Evolutionary conservation across 2,888 invertebrate genomes (phyloP), one percentile per base, ranked within the genome.

Genomic region (Cataglyphis altisquamis): DNA sequence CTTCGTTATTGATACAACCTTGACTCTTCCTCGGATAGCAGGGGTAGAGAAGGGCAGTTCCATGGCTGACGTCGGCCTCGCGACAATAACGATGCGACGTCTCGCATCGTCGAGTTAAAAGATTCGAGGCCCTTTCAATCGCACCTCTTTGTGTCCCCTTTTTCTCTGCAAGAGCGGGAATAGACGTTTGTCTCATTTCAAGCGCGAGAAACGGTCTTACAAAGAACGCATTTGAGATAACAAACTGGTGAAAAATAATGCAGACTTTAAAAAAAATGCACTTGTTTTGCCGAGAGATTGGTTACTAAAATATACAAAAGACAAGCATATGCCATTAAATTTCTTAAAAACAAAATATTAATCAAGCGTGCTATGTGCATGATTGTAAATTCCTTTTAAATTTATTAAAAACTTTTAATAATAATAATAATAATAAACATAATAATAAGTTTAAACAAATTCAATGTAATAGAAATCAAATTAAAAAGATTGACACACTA

Each of bases 1-100:
- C 64, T 48, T 39, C 64, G 72, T 85, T 84, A 85, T 85, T 85
- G 85, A 84, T 84, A 80, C 81, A 85, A 68, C 85, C 73, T 73
- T 74, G 74, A 72, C 68, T 84, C 83, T 67, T 63, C 78, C 21
- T 63, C 63, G 45, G 25, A n/a, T 25, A 29, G 25, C 25, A 6
- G 12, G n/a, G 18, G 52, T 4, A 32, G 41, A 15, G 25, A 39
- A 12, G 6, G 10, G 18, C 18, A 3, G 39, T n/a, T 21, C 9
- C 57, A 48, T 4, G 25, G 25, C 55, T 52, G 48, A 39, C 32
- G 25, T 39, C 68, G 39, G 25, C n/a, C 48, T 36, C 36, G n/a
- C 77, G 32, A 57, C 55, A 41, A 77, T 70, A 78, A 78, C 57
- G 39, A 78, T 29, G 77, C 41, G 77, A 15, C 29, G 48, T 78